Conservation (phyloP, 2,113 vertebrate species). For the Proteles cristata region DNA sequence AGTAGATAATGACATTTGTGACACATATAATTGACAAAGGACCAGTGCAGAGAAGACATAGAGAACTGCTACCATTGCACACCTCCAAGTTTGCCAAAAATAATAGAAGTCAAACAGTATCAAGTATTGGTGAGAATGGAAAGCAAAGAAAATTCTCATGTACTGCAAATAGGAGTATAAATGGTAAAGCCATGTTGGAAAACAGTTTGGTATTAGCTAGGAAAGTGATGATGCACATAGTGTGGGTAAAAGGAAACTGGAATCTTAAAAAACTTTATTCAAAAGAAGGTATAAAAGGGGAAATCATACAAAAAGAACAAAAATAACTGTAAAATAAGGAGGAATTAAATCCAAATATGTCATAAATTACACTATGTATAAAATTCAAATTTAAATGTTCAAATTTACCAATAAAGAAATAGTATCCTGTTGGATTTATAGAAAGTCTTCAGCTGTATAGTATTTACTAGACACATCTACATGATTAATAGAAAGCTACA, state of each 20-base stretch:
- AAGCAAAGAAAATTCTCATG: not conserved
- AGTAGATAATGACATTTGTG: not conserved
- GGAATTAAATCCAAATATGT: not conserved
- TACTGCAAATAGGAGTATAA: not conserved
- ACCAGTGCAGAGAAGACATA: not conserved
- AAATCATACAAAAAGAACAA: not conserved
- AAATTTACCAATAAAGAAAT: slow-evolving; percentile 21
- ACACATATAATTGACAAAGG: not conserved
- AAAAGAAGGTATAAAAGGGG: not conserved
- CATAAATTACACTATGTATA: not conserved
- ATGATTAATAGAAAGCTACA: not conserved
- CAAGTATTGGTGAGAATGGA: not conserved
- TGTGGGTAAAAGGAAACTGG: not conserved
- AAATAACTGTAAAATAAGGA: not conserved
- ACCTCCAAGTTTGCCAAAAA: not conserved
- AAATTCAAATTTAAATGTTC: not conserved
- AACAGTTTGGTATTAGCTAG: not conserved
- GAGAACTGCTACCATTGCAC: not conserved
- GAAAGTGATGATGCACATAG: not conserved
- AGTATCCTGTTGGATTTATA: not conserved
- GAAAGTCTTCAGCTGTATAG: not conserved
- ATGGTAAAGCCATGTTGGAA: not conserved
- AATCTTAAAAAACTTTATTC: not conserved
- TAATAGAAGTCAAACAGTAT: not conserved
- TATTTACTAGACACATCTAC: not conserved